A percentile compares a stretch with the other conserved stretches of the same genome.
Conservation (phyloP, 2,888 invertebrate genomes). For the Pterobdella sp. region DNA sequence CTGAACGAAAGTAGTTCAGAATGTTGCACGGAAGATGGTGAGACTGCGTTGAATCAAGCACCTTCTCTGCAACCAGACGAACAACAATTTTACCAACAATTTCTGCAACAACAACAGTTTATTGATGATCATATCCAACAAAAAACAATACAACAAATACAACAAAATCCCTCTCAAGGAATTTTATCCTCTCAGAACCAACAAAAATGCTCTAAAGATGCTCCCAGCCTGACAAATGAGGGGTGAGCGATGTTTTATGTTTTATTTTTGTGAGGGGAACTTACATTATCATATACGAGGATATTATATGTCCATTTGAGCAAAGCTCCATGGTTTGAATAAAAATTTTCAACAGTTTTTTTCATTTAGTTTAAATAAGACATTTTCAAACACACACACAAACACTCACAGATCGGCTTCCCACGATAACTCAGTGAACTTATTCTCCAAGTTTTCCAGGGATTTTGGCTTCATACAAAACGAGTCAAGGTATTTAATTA, state of each 20-base stretch:
- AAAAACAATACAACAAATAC: not conserved
- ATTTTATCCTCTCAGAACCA: not conserved
- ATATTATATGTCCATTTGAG: too few species aligned
- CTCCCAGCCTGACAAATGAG: too few species aligned
- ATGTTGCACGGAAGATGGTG: not conserved
- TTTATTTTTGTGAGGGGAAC: too few species aligned
- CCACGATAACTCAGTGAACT: not conserved
- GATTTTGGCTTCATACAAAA: not conserved
- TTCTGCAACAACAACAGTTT: not conserved
- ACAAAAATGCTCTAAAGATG: too few species aligned
- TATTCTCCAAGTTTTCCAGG: conserved; percentile 1
- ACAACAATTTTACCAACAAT: too few species aligned
- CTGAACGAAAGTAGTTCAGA: not conserved
- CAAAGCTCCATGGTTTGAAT: too few species aligned
- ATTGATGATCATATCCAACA: not conserved
- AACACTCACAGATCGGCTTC: not conserved
- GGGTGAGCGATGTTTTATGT: too few species aligned
- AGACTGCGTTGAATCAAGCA: too few species aligned
- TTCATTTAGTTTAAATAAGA: too few species aligned
- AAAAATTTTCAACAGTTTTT: too few species aligned
- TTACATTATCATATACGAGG: too few species aligned
- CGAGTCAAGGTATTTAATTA: conserved; percentile 10
- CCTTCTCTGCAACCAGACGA: too few species aligned
- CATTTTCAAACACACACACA: not conserved
- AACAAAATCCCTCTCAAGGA: not conserved